These are phyloP conservation scores for Uria aalge DNA, from an alignment of 2,113 vertebrate species.

Conservation along the genomic window DNA sequence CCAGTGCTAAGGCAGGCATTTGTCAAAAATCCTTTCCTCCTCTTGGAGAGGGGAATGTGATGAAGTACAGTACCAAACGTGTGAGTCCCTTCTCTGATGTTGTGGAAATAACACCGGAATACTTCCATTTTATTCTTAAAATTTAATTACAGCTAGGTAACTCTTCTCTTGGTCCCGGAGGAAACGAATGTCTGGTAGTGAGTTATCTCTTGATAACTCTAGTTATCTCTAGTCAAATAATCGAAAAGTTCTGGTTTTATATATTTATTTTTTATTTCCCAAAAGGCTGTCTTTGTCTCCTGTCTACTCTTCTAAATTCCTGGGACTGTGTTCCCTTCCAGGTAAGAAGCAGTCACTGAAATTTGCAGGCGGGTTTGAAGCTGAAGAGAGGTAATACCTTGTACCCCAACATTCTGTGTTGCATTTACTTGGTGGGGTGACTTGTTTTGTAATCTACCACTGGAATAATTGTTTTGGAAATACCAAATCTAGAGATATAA, in stretches of 20 bases:
- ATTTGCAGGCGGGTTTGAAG: background rate
- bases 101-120: background rate
- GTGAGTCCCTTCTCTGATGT: no score
- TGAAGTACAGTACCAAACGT: rapidly evolving
- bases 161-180: background rate
- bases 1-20: rapidly evolving
- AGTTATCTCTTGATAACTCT: background rate
- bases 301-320: conserved; percentile 76
- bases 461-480: background rate
- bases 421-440: background rate
- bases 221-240: background rate
- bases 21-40: background rate
- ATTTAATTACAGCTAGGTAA: no score
- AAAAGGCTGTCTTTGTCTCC: conserved; percentile 81
- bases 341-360: conserved; percentile 67
- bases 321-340: conserved; percentile 89
- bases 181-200: background rate
- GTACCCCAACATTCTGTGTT: background rate
- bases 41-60: background rate
- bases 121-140: background rate
- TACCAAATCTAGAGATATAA: background rate
- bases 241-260: background rate
- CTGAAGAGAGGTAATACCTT: background rate
- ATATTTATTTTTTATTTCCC: background rate
- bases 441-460: background rate